phyloP scores from a whole-genome alignment of 2,797 vertebrate species.

The Lacerta agilis region DNA sequence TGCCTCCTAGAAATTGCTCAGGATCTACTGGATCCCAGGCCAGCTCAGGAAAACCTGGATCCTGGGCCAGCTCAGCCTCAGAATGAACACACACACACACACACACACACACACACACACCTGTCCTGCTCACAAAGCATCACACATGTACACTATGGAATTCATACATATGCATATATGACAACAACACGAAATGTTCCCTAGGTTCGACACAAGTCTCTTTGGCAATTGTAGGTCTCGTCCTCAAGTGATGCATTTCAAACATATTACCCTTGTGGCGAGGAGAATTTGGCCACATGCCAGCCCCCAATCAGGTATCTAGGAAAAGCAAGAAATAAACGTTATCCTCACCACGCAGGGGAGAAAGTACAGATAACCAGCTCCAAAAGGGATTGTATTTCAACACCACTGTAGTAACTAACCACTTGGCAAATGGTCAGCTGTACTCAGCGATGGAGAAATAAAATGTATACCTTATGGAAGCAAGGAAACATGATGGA shows the following conservation, averaged over 20 bases:
- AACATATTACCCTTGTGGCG: not conserved
- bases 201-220: not conserved
- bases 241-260: not conserved
- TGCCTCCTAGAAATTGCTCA: no score
- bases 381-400: not conserved
- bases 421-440: not conserved
- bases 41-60: no score
- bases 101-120: not conserved
- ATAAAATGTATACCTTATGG: conserved; percentile 50
- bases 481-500: conserved; percentile 46
- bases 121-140: not conserved
- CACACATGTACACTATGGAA: not conserved
- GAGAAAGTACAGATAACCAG: not conserved
- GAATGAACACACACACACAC: no score
- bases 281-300: not conserved
- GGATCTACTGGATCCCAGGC: no score
- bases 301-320: not conserved
- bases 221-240: not conserved
- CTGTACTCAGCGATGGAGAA: conserved; percentile 35
- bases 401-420: not conserved
- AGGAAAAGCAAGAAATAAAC: not conserved
- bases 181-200: not conserved
- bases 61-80: no score
- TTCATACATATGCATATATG: no score
- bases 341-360: not conserved